Conservation (phyloP, 2,888 invertebrate species). For the Conops quadrifasciatus region DNA sequence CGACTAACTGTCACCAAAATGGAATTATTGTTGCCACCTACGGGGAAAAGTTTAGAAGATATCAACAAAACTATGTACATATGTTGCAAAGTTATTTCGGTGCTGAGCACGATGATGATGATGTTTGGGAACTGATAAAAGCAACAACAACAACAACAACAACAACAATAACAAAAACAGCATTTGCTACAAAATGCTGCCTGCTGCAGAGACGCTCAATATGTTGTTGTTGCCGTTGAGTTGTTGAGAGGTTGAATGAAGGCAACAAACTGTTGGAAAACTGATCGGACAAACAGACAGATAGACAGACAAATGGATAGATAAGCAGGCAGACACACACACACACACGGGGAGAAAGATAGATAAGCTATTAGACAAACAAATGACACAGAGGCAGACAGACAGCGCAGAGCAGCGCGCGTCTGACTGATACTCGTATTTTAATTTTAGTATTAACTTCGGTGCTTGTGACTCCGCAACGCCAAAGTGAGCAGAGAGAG, state of each 20-base stretch:
- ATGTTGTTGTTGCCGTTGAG: neutral
- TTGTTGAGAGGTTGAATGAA: neutral
- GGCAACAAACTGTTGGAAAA: neutral
- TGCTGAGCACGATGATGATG: neutral
- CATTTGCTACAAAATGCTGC: slow-evolving; percentile 2
- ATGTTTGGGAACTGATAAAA: neutral
- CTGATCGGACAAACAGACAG: neutral
- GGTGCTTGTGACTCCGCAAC: neutral
- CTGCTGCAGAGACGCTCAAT: too few relatives aligned
- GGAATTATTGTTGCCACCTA: slow-evolving; percentile 20
- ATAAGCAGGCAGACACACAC: slow-evolving; percentile 3
- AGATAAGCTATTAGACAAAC: neutral
- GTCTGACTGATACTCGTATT: neutral
- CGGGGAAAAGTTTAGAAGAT: slow-evolving; percentile 10
- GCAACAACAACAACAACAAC: neutral
- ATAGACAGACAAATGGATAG: neutral
- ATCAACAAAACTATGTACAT: neutral
- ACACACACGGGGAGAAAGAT: neutral
- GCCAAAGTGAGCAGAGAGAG: too few relatives aligned
- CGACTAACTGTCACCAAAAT: too few relatives aligned
- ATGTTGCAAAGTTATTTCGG: neutral
- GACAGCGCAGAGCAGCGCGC: too few relatives aligned
- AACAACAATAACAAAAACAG: neutral
- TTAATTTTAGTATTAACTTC: slow-evolving; percentile 7
- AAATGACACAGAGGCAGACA: neutral